phyloP scores from a whole-genome alignment of 2,113 vertebrate genomes.

The Plectropomus leopardus region DNA sequence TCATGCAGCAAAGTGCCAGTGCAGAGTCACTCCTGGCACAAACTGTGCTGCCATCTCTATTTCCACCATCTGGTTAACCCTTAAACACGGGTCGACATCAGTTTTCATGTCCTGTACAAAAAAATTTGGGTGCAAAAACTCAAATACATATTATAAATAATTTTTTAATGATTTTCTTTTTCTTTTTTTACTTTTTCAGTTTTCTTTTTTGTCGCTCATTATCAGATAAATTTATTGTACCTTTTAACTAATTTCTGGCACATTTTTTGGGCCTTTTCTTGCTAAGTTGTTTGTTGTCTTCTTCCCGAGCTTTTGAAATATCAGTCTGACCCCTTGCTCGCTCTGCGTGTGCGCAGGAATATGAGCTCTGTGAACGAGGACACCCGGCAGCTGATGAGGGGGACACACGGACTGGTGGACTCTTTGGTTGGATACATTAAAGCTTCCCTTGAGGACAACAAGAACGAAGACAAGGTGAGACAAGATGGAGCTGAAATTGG shows the following conservation, averaged over 20 bases:
- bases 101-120: too few relatives aligned
- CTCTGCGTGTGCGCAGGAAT: conserved; percentile 85
- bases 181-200: too few relatives aligned
- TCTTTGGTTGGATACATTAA: conserved; percentile 90
- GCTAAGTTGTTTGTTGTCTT: too few relatives aligned
- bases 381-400: conserved; percentile 92
- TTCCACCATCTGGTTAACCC: not conserved
- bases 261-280: too few relatives aligned
- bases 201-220: too few relatives aligned
- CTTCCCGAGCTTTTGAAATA: conserved; percentile 7
- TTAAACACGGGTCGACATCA: too few relatives aligned
- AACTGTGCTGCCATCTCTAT: conserved; percentile 1
- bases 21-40: not conserved
- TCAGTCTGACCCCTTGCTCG: conserved; percentile 13
- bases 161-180: too few relatives aligned
- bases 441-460: conserved; percentile 87
- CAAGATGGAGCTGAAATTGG: not conserved
- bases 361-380: conserved; percentile 94
- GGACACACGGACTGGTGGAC: conserved; percentile 89
- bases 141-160: too few relatives aligned
- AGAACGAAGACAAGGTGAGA: conserved; percentile 91
- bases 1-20: not conserved
- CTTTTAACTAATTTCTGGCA: too few relatives aligned
- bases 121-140: too few relatives aligned
- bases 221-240: too few relatives aligned